A percentile compares a stretch with the other conserved stretches of the same genome.
These are phyloP conservation scores for Rhizoglyphus robini DNA, from an alignment of 1,140 invertebrate species.

Conservation along the genomic window DNA sequence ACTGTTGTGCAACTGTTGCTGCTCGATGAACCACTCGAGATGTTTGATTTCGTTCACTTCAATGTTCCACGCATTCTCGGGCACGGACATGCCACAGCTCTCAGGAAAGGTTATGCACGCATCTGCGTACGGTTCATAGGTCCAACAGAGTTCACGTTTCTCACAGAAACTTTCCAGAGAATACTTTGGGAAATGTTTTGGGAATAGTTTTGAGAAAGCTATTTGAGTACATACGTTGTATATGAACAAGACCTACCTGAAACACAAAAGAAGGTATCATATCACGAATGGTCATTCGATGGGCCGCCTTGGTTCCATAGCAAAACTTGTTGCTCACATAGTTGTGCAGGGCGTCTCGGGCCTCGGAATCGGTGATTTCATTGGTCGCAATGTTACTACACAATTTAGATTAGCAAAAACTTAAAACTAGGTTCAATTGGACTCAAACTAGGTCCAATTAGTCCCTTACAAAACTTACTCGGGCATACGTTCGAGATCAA, in stretches of 20 bases:
- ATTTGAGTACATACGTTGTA: not conserved
- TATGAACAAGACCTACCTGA: constrained; percentile 35
- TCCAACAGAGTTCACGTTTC: constrained; percentile 42
- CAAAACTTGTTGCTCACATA: constrained; percentile 41
- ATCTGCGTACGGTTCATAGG: constrained; percentile 40
- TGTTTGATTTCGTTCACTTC: constrained; percentile 25
- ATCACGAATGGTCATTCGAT: constrained; percentile 39
- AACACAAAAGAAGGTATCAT: constrained; percentile 41
- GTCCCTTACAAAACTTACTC: not conserved
- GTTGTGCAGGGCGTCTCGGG: constrained; percentile 36
- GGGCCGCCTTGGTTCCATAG: constrained; percentile 40
- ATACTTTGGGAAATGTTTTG: constrained; percentile 35
- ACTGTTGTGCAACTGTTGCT: not conserved
- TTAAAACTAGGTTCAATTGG: no score
- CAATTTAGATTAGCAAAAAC: not conserved
- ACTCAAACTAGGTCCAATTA: not conserved
- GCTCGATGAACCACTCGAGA: not conserved
- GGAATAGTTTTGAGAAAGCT: constrained; percentile 15
- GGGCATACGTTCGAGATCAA: constrained; percentile 3
- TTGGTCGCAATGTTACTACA: constrained; percentile 20
- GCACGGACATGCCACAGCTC: constrained; percentile 32
- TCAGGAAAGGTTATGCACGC: constrained; percentile 9
- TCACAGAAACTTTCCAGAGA: constrained; percentile 46
- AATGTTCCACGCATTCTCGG: constrained; percentile 45
- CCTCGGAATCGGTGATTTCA: constrained; percentile 38